A percentile compares a stretch with the other conserved stretches of the same genome.
Evolutionary conservation across 1,140 invertebrate genomes (phyloP).

Genomic region (Charaxes varanes): DNA sequence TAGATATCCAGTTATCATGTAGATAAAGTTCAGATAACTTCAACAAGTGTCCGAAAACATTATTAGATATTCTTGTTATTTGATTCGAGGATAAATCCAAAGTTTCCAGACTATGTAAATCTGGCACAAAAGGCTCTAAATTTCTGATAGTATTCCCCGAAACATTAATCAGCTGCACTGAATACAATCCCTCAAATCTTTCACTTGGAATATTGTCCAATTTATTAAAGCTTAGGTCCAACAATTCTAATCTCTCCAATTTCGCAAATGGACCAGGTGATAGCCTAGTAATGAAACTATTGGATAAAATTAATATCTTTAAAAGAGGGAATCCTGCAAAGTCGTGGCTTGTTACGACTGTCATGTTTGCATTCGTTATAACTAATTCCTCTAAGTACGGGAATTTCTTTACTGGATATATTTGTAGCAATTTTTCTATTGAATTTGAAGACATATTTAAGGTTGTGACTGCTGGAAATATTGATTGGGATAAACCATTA

Average conservation of each 20-base stretch:
- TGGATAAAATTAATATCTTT: conserved; percentile 81
- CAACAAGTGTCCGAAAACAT: conserved; percentile 83
- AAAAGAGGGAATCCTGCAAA: conserved; percentile 90
- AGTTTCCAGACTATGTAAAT: conserved; percentile 84
- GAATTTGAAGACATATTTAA: conserved; percentile 90
- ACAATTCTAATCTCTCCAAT: conserved; percentile 82
- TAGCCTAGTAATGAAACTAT: conserved; percentile 86
- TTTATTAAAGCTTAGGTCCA: conserved; percentile 90
- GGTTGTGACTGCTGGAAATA: conserved; percentile 81
- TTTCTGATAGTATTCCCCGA: conserved; percentile 88
- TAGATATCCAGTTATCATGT: conserved; percentile 88
- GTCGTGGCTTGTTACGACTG: conserved; percentile 89
- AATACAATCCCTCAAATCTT: conserved; percentile 84
- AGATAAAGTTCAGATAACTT: conserved; percentile 85
- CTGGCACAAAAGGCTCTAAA: conserved; percentile 87
- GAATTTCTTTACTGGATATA: conserved; percentile 77
- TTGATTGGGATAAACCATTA: conserved; percentile 83
- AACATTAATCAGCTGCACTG: conserved; percentile 84
- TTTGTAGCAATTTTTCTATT: conserved; percentile 77
- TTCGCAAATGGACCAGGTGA: conserved; percentile 90
- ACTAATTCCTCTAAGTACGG: conserved; percentile 87
- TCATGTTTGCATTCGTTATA: conserved; percentile 88
- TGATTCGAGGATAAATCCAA: conserved; percentile 90
- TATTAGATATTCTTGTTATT: conserved; percentile 83
- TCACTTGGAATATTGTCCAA: conserved; percentile 90